Conservation (phyloP, 2,888 invertebrate species). For the Fragum whitleyi region DNA sequence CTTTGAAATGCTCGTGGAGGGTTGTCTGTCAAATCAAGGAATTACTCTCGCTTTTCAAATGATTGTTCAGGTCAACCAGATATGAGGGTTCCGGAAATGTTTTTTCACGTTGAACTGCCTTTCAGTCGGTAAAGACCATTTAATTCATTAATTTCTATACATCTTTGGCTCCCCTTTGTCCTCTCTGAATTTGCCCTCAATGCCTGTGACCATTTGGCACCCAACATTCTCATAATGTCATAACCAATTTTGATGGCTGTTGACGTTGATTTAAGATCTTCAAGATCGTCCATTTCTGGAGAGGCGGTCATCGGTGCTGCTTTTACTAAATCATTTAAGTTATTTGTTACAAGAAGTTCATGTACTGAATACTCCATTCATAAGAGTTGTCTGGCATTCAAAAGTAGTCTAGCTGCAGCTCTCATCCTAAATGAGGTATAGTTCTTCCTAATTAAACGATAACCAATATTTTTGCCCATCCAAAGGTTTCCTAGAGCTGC, state of each 20-base stretch:
- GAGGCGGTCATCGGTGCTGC: conserved; percentile 46
- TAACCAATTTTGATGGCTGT: conserved; percentile 62
- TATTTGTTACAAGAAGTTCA: conserved; percentile 33
- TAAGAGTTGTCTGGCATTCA: conserved; percentile 22
- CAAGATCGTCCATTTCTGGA: conserved; percentile 55
- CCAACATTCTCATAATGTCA: conserved; percentile 52
- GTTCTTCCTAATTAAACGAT: conserved; percentile 53
- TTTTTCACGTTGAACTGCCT: too few relatives aligned
- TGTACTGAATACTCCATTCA: background rate
- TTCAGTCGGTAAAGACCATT: conserved; percentile 13
- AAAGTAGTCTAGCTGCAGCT: conserved; percentile 40
- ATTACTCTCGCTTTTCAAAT: too few relatives aligned
- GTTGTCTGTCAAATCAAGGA: too few relatives aligned
- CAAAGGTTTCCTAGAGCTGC: conserved; percentile 52
- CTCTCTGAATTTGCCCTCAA: conserved; percentile 21
- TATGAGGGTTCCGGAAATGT: too few relatives aligned
- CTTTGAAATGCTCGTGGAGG: too few relatives aligned
- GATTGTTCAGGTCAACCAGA: too few relatives aligned
- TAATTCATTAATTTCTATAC: conserved; percentile 3
- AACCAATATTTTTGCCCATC: conserved; percentile 50
- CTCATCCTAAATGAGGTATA: conserved; percentile 55
- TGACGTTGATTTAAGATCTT: conserved; percentile 56
- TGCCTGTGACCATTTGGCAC: conserved; percentile 53
- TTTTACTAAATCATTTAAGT: conserved; percentile 47
- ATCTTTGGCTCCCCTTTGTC: conserved; percentile 22